Evolutionary conservation across 2,888 invertebrate species (phyloP), one percentile per base, ranked within the genome.

Genomic region (Polyploca ridens): DNA sequence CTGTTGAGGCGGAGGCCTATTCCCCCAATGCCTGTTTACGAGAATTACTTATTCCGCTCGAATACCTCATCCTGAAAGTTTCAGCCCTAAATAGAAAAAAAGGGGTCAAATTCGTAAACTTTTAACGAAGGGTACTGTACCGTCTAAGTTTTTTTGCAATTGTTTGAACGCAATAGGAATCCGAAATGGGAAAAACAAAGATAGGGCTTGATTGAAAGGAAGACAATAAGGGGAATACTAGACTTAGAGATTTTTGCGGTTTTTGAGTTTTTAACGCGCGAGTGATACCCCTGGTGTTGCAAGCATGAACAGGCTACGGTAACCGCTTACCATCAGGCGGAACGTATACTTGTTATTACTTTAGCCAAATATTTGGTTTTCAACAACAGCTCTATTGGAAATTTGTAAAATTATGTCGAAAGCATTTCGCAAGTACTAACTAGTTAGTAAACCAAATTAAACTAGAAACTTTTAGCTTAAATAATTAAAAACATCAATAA

Each of bases 41-140:
- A 54, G 54, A 67, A 73, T 71, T 70, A 69, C 64, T 64, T 66
- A 73, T 73, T 73, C 73, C 19, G 41, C 27, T 10, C 68, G 64
- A 63, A 69, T 60, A 41, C 62, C 66, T 64, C 62, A 58, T n/a
- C 54, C 49, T 33, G 38, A 63, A 69, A 72, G 35, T 71, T 73
- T 64, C 44, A 63, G 58, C 64, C 64, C 64, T 54, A 54, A 54
- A 54, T 66, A 63, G 64, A 66, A 58, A 62, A 65, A 67, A 59
- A 54, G 59, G 64, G 57, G 59, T 60, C 60, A 64, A 66, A 58
- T 64, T 61, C 61, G 6, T 61, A 13, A 61, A 61, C 41, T 61
- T 61, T 61, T 61, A 61, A 61, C 61, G 61, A 61, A 61, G 19
- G 61, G 54, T n/a, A 46, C 54, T 3, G 54, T n/a, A 2, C 4